A percentile compares a stretch with the other conserved stretches of the same genome.
Evolutionary conservation across 1,140 invertebrate species (phyloP).

Genomic region (Eulimnadia texana): DNA sequence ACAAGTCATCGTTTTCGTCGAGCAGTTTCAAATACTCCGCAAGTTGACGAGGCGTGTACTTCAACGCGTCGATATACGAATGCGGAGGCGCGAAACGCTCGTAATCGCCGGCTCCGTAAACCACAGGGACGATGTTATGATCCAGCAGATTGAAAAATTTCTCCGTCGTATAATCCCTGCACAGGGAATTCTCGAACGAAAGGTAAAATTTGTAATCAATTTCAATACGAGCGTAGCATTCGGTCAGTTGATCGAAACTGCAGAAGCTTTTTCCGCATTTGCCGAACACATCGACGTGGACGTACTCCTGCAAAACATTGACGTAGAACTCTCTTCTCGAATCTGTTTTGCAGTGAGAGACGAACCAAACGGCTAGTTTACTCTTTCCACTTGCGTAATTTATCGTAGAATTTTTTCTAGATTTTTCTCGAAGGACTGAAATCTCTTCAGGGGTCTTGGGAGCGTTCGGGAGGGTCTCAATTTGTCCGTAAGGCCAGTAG

Average conservation of each 20-base stretch:
- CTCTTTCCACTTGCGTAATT: conserved; percentile 81
- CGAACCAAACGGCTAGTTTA: conserved; percentile 90
- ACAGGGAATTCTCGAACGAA: conserved; percentile 94
- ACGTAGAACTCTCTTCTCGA: conserved; percentile 37
- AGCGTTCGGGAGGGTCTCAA: conserved; percentile 2
- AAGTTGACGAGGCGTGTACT: conserved; percentile 50
- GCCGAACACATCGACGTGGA: conserved; percentile 9
- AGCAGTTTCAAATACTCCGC: conserved; percentile 68
- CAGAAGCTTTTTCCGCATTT: conserved; percentile 7
- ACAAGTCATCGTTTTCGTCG: conserved; percentile 69
- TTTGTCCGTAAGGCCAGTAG: conserved; percentile 14
- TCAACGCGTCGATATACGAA: conserved; percentile 8
- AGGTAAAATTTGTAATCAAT: conserved; percentile 94
- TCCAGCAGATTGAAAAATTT: conserved; percentile 56
- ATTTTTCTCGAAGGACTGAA: background rate
- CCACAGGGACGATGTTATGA: conserved; percentile 8
- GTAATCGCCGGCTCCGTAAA: conserved; percentile 8
- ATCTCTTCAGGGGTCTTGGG: background rate
- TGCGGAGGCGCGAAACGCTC: conserved; percentile 6
- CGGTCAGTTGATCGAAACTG: background rate
- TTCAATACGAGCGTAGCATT: conserved; percentile 79
- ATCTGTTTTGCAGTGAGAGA: conserved; percentile 79
- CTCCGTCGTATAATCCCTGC: conserved; percentile 88
- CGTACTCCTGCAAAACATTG: conserved; percentile 29
- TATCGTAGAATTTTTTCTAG: background rate